Conservation (phyloP, 1,140 invertebrate genomes). For the Diabrotica undecimpunctata region DNA sequence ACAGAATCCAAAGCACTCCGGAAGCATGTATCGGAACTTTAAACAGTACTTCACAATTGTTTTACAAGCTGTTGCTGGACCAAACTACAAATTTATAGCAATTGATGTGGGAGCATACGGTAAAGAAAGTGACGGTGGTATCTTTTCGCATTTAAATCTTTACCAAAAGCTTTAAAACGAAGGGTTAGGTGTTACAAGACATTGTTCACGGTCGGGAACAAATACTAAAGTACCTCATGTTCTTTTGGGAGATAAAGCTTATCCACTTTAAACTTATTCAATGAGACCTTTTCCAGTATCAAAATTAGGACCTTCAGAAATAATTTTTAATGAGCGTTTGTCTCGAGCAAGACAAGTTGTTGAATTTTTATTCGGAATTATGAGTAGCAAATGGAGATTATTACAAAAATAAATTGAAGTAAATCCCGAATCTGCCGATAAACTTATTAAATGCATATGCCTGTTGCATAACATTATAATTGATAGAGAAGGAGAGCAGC, state of each 20-base stretch:
- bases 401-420: slow-evolving; percentile 7
- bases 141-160: slow-evolving; percentile 28
- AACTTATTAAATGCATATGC: slow-evolving; percentile 16
- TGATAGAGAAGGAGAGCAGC: slow-evolving; percentile 19
- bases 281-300: slow-evolving; percentile 16
- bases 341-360: slow-evolving; percentile 14
- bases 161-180: slow-evolving; percentile 13
- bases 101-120: slow-evolving; percentile 47
- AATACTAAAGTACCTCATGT: slow-evolving; percentile 24
- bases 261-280: slow-evolving; percentile 24
- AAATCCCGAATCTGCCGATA: background rate
- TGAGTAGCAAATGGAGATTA: slow-evolving; percentile 5
- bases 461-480: slow-evolving; percentile 23
- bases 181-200: slow-evolving; percentile 8
- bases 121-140: slow-evolving; percentile 47
- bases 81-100: slow-evolving; percentile 46
- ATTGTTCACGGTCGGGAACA: slow-evolving; percentile 10
- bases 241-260: slow-evolving; percentile 25
- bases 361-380: slow-evolving; percentile 8
- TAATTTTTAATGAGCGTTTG: slow-evolving; percentile 20
- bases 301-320: slow-evolving; percentile 14
- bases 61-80: slow-evolving; percentile 45
- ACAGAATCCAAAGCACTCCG: slow-evolving; percentile 37
- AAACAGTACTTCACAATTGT: slow-evolving; percentile 46
- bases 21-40: slow-evolving; percentile 44